A percentile compares a stretch with the other conserved stretches of the same genome.
Conservation (phyloP, 2,888 invertebrate species). For the Mesodorylaimus sp. region DNA sequence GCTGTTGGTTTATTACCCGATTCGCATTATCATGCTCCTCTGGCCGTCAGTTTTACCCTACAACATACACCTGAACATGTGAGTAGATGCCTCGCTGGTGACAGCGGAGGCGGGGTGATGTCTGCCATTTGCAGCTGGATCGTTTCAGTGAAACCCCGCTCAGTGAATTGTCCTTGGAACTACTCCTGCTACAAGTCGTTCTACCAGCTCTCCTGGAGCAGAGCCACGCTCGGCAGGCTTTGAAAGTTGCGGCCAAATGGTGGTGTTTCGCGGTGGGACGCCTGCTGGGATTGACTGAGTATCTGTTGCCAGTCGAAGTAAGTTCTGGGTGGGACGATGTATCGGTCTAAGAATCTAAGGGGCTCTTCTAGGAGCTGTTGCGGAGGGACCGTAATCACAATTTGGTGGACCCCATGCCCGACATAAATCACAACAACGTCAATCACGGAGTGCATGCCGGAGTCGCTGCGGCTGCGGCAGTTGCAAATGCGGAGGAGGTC, state of each 20-base stretch:
- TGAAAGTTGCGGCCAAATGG: slow-evolving; percentile 57
- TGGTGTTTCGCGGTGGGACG: slow-evolving; percentile 52
- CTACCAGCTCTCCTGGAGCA: slow-evolving; percentile 87
- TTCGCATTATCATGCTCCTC: slow-evolving; percentile 57
- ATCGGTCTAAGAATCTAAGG: neutral
- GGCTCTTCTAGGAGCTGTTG: neutral
- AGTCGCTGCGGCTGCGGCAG: neutral
- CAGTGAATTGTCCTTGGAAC: slow-evolving; percentile 78
- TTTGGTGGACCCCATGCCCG: neutral
- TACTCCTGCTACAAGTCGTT: slow-evolving; percentile 69
- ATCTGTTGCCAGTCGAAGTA: slow-evolving; percentile 20
- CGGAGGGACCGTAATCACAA: neutral
- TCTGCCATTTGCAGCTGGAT: no score
- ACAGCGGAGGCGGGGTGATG: neutral
- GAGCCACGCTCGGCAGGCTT: slow-evolving; percentile 79
- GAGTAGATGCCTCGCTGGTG: neutral
- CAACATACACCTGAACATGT: slow-evolving; percentile 47
- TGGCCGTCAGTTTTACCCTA: slow-evolving; percentile 84
- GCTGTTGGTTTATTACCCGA: slow-evolving; percentile 86
- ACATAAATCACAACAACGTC: neutral
- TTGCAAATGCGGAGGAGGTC: neutral
- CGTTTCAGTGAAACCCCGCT: slow-evolving; percentile 49
- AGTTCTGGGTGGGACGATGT: neutral
- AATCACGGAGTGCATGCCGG: no score
- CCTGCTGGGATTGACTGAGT: slow-evolving; percentile 22